phyloP scores from a whole-genome alignment of 2,113 vertebrate genomes.

The Ailuropoda melanoleuca region DNA sequence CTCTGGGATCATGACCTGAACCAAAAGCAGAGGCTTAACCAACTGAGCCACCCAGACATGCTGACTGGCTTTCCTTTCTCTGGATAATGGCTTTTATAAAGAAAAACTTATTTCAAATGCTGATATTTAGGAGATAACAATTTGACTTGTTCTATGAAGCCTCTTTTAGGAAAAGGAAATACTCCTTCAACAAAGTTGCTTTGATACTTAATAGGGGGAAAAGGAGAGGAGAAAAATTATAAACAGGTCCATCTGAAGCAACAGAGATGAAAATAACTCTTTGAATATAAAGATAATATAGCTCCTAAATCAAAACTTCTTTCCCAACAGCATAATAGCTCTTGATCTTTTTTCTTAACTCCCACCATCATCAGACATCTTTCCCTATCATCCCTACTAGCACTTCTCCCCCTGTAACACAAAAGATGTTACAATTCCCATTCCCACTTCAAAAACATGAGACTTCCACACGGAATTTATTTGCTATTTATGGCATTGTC shows the following conservation, averaged over 20 bases:
- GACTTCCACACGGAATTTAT: neutral
- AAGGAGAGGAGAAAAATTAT: constrained; percentile 24
- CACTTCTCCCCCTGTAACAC: neutral
- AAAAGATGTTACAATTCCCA: neutral
- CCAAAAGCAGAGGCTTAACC: too few species aligned
- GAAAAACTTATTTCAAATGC: neutral
- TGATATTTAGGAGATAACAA: neutral
- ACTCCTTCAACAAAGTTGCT: constrained; percentile 8
- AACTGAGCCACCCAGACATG: neutral
- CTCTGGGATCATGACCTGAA: too few species aligned
- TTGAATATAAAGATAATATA: neutral
- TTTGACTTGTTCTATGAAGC: neutral
- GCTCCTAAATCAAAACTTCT: neutral
- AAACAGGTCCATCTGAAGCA: neutral
- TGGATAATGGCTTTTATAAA: neutral
- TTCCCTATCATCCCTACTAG: neutral
- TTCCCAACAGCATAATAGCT: neutral
- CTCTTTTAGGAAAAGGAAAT: neutral
- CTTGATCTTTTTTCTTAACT: neutral
- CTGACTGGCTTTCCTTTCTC: neutral
- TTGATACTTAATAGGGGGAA: neutral
- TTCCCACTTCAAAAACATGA: neutral
- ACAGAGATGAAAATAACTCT: constrained; percentile 11
- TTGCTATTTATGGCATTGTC: neutral
- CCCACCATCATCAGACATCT: neutral